Base-by-base conservation (phyloP, 2,113 vertebrate genomes). In the Girardinichthys multiradiatus region DNA sequence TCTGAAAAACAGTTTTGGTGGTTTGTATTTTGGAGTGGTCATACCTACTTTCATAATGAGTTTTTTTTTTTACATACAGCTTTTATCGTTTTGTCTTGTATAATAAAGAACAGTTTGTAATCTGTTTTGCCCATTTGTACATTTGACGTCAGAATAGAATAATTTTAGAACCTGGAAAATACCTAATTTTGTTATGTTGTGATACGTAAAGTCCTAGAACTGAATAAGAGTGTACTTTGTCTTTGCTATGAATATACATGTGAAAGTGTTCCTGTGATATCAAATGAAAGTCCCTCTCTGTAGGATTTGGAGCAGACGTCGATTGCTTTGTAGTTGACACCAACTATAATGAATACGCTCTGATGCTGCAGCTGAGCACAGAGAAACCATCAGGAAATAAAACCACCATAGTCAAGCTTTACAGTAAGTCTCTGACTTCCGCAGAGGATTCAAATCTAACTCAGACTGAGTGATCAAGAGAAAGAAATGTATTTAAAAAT, bases 321-420 rank as follows among this genome's bases (percentile, higher is more conserved):
- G 91, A 90, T 19, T 86, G 91, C 65, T 97, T 94, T 0, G 95
- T 99, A 70, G 94, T 95, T 57, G 92, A 87, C 62, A 96, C 95
- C 62, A 94, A 97, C 91, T 97, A 98, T 0, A 86, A 96, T 0
- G 95, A 97, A 39, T 97, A 95, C 0, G 95, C 95, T 19, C 89
- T 95, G 64, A 72, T 96, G 54, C 77, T 95, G 59, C 93, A 89
- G 90, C 74, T 90, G 64, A 92, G 94, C 81, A 96, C 93, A 74
- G 81, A 91, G 65, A 94, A 90, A 54, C 86, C 30, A 11, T 88
- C 79, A 2, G 94, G 92, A 11, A 88, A 70, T 19, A 68, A 74
- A 75, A 94, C 84, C 61, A 91, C 87, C 6, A 94, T 85, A 0
- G 73, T 93, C 77, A 96, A 95, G 75, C 95, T 99, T 57, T 97